Conservation (phyloP, 1,140 invertebrate genomes). For the Manduca sexta region DNA sequence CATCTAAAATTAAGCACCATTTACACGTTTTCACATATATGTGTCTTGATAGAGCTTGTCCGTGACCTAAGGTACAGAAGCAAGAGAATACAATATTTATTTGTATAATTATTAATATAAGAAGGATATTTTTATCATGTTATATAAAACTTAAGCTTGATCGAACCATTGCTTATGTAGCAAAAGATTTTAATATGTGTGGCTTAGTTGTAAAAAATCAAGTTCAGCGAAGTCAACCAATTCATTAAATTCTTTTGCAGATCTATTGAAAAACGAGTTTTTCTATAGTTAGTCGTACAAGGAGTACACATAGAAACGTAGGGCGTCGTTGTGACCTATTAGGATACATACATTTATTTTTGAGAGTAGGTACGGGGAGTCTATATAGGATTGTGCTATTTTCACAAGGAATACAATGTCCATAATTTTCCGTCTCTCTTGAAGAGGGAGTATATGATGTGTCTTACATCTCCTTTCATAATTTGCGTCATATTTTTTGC, state of each 20-base stretch:
- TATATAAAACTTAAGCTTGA: too few relatives aligned
- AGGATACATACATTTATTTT: neutral
- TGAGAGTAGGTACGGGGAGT: conserved; percentile 4
- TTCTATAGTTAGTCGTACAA: neutral
- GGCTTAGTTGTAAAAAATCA: neutral
- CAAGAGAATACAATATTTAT: too few relatives aligned
- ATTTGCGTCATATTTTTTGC: conserved; percentile 1
- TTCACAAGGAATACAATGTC: conserved; percentile 2
- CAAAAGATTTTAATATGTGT: neutral
- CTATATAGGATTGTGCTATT: neutral
- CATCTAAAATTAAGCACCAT: too few relatives aligned
- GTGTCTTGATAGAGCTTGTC: too few relatives aligned
- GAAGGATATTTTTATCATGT: too few relatives aligned
- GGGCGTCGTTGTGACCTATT: neutral
- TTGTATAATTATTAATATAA: too few relatives aligned
- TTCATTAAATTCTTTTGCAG: neutral
- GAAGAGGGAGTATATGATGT: conserved; percentile 14
- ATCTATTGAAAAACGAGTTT: neutral
- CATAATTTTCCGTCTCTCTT: conserved; percentile 6
- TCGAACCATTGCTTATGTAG: too few relatives aligned
- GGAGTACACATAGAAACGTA: neutral
- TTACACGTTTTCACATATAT: too few relatives aligned
- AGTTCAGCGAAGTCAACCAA: neutral
- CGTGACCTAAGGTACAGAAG: too few relatives aligned
- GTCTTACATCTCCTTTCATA: conserved; percentile 10